A percentile compares a stretch with the other conserved stretches of the same genome.
phyloP scores from a whole-genome alignment of 2,113 vertebrate genomes.

The Gavia stellata region DNA sequence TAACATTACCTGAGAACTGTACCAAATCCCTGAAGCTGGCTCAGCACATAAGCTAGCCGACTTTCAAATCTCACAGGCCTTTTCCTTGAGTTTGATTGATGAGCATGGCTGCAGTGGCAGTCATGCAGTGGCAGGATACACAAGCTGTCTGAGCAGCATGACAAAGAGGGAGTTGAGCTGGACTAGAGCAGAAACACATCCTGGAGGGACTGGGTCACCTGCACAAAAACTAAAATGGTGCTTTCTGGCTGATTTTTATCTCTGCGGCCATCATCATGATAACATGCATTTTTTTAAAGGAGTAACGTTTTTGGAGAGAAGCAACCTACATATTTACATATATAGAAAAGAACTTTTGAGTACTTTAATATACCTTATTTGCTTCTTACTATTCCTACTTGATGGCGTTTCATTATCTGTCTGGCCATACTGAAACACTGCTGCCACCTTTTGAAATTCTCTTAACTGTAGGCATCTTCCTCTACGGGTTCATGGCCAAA shows the following conservation, averaged over 20 bases:
- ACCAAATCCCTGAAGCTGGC: neutral
- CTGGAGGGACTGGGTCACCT: neutral
- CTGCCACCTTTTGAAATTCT: neutral
- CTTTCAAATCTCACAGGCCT: neutral
- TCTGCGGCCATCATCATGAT: neutral
- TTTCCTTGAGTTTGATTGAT: neutral
- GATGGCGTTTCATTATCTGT: neutral
- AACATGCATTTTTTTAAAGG: neutral
- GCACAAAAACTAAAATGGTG: neutral
- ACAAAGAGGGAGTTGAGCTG: neutral
- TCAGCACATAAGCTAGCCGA: neutral
- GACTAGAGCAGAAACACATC: neutral
- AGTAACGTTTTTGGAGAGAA: neutral
- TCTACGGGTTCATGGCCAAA: neutral
- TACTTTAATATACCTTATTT: neutral
- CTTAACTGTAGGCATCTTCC: neutral
- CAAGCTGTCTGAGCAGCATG: neutral
- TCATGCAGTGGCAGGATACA: neutral
- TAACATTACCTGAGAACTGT: neutral
- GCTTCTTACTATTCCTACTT: neutral
- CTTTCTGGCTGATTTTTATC: neutral
- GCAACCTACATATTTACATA: neutral
- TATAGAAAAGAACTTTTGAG: neutral
- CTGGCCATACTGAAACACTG: neutral
- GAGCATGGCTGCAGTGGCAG: neutral